Evolutionary conservation across 2,113 vertebrate species (phyloP).

Genomic region (Anseranas semipalmata): DNA sequence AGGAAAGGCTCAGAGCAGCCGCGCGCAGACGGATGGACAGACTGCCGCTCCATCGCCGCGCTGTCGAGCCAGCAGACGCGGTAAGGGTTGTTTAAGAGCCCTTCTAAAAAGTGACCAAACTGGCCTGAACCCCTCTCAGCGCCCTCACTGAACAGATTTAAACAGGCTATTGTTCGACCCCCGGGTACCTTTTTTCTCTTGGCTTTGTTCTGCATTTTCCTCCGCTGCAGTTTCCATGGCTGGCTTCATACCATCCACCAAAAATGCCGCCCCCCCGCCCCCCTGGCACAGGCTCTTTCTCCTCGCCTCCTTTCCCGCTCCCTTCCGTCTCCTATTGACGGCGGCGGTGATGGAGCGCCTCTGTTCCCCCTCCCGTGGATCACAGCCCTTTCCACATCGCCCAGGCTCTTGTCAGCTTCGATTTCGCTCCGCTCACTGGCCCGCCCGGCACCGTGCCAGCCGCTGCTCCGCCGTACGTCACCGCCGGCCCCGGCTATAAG

Average conservation of each 20-base stretch:
- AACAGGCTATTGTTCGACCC: constrained; percentile 82
- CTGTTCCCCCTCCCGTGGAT: constrained; percentile 79
- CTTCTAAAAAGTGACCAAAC: constrained; percentile 71
- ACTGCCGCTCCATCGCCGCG: constrained; percentile 56
- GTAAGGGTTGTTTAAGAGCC: constrained; percentile 67
- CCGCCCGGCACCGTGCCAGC: constrained; percentile 78
- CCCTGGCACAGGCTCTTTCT: constrained; percentile 80
- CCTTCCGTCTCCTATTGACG: constrained; percentile 74
- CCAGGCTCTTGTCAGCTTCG: constrained; percentile 80
- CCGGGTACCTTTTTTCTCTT: constrained; percentile 91
- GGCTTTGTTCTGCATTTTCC: constrained; percentile 90
- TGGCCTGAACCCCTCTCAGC: constrained; percentile 75
- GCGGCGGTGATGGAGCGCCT: constrained; percentile 77
- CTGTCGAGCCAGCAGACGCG: constrained; percentile 62
- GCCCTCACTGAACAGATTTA: constrained; percentile 81
- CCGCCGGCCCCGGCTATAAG: constrained; percentile 77
- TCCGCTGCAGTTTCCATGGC: constrained; percentile 94
- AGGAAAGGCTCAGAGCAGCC: constrained; percentile 37
- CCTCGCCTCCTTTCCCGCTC: constrained; percentile 76
- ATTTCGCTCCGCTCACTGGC: constrained; percentile 79
- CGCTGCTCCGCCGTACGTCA: constrained; percentile 74
- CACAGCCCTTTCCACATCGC: constrained; percentile 79
- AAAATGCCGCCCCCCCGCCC: constrained; percentile 84
- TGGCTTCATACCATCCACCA: constrained; percentile 90
- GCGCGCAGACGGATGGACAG: constrained; percentile 21